Evolutionary conservation across 2,113 vertebrate genomes (phyloP), one percentile per base, ranked within the genome.

Genomic region (Fulica atra): DNA sequence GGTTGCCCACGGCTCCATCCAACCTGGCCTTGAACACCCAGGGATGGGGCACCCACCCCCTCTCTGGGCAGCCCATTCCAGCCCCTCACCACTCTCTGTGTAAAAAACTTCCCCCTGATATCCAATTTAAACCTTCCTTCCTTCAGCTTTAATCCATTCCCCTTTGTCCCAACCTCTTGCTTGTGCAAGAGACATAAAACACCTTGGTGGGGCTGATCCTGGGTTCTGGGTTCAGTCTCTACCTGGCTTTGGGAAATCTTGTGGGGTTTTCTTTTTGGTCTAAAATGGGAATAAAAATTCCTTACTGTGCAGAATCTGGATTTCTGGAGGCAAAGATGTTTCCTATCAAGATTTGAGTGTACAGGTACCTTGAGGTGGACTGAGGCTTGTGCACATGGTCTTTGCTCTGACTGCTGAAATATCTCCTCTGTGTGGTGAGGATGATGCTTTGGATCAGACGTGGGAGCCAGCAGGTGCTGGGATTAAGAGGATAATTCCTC

Each of bases 271-370:
- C 26, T 28, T 88, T 64, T 36, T 7, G 2, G 40, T 28, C 40
- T 70, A 50, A 59, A 63, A 36, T 38, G 28, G 29, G 29, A 54
- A 61, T 7, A 60, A 68, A 60, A 17, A 13, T 23, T 60, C 38
- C 17, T 35, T 61, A 38, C 59, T 36, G 17, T 61, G 31, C n/a
- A 60, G 6, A 60, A 38, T 42, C n/a, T 20, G 51, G 11, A 71
- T 50, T 71, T 59, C 38, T 71, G 20, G 79, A 71, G 79, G n/a
- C 19, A n/a, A 64, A 57, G n/a, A 13, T 54, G 28, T 15, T 13
- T 59, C 38, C 46, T 35, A 14, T 1, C 0, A 1, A 24, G 35
- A 17, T 48, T 7, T 33, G 40, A 50, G 38, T 1, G 36, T 26
- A 46, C 54, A 28, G 31, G 35, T 5, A 35, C 16, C 24, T n/a